Conservation (phyloP, 2,113 vertebrate species). For the Sinocyclocheilus maitianheensis region DNA sequence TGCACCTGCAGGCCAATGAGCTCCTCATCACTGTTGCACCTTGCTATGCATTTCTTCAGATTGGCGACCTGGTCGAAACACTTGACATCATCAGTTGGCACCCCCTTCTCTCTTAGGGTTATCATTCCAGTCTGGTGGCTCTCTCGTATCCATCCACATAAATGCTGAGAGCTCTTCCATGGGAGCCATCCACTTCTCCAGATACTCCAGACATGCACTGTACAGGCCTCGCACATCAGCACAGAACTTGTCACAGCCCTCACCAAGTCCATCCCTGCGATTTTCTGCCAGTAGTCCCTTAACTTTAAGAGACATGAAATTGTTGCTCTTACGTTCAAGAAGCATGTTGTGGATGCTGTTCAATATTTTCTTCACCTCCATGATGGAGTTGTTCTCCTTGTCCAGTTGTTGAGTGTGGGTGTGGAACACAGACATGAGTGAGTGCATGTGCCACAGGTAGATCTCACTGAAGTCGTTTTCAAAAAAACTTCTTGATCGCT, state of each 20-base stretch:
- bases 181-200: slow-evolving; percentile 53
- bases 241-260: slow-evolving; percentile 29
- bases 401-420: slow-evolving; percentile 45
- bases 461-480: slow-evolving; percentile 54
- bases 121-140: slow-evolving; percentile 45
- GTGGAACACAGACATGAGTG: slow-evolving; percentile 39
- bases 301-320: slow-evolving; percentile 49
- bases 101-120: too few relatives aligned
- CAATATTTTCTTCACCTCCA: slow-evolving; percentile 51
- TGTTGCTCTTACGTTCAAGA: slow-evolving; percentile 27
- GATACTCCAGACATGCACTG: slow-evolving; percentile 37
- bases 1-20: slow-evolving; percentile 31
- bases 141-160: slow-evolving; percentile 52
- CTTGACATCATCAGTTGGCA: slow-evolving; percentile 39
- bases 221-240: too few relatives aligned
- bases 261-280: slow-evolving; percentile 35
- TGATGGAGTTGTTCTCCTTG: slow-evolving; percentile 43
- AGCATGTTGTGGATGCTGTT: slow-evolving; percentile 37
- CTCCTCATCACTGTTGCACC: slow-evolving; percentile 30
- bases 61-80: slow-evolving; percentile 46
- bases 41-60: slow-evolving; percentile 37
- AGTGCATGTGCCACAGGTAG: slow-evolving; percentile 57
- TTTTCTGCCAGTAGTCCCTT: slow-evolving; percentile 49
- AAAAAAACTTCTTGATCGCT: slow-evolving; percentile 50
- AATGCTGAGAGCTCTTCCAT: slow-evolving; percentile 47